Conservation (phyloP, 2,888 invertebrate species). For the Coelogynopora nodosa region DNA sequence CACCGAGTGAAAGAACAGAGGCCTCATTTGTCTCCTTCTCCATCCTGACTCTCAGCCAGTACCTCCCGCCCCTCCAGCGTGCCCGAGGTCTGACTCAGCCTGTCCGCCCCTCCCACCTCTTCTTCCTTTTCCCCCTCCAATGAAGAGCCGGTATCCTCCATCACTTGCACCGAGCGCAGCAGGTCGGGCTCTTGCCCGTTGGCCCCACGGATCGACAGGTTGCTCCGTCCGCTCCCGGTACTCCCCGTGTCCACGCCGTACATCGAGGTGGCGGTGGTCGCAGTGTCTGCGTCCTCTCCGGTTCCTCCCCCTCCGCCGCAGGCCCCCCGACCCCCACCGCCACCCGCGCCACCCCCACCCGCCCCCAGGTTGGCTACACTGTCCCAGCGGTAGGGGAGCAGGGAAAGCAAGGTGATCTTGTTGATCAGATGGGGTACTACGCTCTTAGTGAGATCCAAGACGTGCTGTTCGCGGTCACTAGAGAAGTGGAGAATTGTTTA, state of each 20-base stretch:
- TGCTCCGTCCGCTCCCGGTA: neutral
- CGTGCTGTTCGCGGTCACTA: neutral
- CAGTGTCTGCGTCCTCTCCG: neutral
- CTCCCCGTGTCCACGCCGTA: neutral
- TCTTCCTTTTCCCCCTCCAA: neutral
- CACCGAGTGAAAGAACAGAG: no score
- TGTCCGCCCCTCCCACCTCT: no score
- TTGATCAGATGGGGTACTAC: neutral
- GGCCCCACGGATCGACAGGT: neutral
- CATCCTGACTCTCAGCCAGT: no score
- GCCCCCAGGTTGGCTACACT: neutral
- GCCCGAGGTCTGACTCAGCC: neutral
- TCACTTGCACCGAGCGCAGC: neutral
- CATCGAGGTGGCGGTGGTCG: neutral
- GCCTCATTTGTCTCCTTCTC: no score
- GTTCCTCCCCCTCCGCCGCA: neutral
- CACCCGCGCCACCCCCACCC: no score
- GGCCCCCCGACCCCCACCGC: no score
- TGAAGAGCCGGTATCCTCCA: neutral
- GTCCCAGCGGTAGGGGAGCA: neutral
- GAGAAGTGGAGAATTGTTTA: neutral
- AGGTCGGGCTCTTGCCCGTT: neutral
- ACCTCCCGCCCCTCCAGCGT: neutral
- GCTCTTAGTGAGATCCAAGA: neutral
- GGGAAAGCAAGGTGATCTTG: neutral